Base-by-base conservation (phyloP, 2,113 vertebrate genomes). In the Eolophus roseicapilla region DNA sequence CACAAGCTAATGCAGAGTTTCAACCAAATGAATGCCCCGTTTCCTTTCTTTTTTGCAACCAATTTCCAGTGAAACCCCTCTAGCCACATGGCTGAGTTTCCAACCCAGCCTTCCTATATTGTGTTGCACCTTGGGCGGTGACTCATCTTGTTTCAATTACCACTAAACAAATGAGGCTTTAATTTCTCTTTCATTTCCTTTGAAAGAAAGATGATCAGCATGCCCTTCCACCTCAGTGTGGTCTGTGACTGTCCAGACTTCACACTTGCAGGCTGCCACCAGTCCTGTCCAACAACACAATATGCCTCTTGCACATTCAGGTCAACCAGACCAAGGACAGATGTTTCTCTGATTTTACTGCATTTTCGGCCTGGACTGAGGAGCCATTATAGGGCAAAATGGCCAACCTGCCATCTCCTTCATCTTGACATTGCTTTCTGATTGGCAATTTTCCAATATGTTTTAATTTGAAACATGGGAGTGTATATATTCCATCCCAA, bases 91-190 rank as follows among this genome's bases (percentile, higher is more conserved):
- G 35, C 83, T 2, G 2, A 88, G 70, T 53, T 92, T 89, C 78
- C 76, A 63, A 63, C 5, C 39, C 90, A 77, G 79, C 41, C 85
- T 88, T 82, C 82, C 62, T 68, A 43, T 47, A 43, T 20, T 86
- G 73, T 63, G 43, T 43, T 64, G 76, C 63, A 96, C 92, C 64
- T 95, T 90, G 90, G 95, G 95, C 5, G 76, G 92, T 68, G 64
- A 47, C 75, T 92, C 3, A 0, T 67, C 83, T 96, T 96, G 79
- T 94, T 96, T 96, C 85, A 96, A 86, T 95, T 92, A 86, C 14
- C 11, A 9, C 39, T 14, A 47, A 90, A 67, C 75, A 88, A 96
- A 86, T 76, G 85, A 87, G 82, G 35, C 24, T 95, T 94, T 80
- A 86, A 95, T 96, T 96, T 86, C 27, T 81, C 43, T 77, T 88